Base-by-base conservation (phyloP, 37 sponge, comb jelly and placozoan species). In the Ephydatia muelleri region DNA sequence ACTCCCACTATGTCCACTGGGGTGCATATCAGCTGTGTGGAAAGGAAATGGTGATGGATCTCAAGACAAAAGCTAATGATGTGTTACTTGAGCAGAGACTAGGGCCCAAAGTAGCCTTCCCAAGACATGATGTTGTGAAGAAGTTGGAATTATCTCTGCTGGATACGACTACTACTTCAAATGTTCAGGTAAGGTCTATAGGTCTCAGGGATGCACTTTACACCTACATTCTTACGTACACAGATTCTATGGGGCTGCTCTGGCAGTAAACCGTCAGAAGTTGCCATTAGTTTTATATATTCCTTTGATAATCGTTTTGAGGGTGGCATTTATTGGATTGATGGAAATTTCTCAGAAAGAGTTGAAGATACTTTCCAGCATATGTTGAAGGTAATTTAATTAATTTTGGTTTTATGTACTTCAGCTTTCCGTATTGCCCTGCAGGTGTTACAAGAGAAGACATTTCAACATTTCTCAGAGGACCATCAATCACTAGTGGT, bases 1-100 rank as follows among this genome's bases (percentile, higher is more conserved):
- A 88, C 65, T 80, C 90, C 9, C 90, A 89, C 21, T 80, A 79
- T 49, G 77, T 82, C 29, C 93, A 95, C 79, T 95, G 95, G 95
- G 72, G 84, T 38, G 92, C 88, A 38, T 89, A 87, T 47, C 90
- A 89, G 75, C 81, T 92, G 3, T 86, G 83, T 37, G 95, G 95
- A 2, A 76, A 78, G 27, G 83, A 91, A 36, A 73, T 94, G 26
- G 28, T 38, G 35, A 78, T 92, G 9, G 16, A 14, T 25, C 19
- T 34, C 64, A 80, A 82, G 1, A 25, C 27, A 14, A 11, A 57
- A 14, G 16, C 57, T 11, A 21, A 57, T 19, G 6, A 57, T 14
- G 19, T 13, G n/a, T n/a, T n/a, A 57, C 57, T 57, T 57, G 57
- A 57, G 57, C 14, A 4, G 16, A 57, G 64, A 16, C 73, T 57